A percentile compares a stretch with the other conserved stretches of the same genome.
Conservation (phyloP, 64 coral and sea anemone species). For the Platygyra sinensis region DNA sequence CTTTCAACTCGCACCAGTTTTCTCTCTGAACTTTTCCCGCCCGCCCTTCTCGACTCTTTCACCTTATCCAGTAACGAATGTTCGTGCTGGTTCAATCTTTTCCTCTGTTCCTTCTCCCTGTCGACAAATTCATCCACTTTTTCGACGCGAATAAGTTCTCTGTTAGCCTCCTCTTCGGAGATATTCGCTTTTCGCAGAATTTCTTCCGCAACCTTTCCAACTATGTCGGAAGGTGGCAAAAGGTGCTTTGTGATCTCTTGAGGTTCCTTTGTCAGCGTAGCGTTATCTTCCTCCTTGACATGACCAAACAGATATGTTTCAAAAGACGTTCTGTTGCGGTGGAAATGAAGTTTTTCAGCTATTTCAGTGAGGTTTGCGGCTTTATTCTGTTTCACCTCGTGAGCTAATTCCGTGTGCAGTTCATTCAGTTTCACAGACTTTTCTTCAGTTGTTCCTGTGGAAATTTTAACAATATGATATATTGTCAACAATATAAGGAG, state of each 20-base stretch:
- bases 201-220: slow-evolving; percentile 53
- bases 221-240: slow-evolving; percentile 57
- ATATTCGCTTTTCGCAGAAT: slow-evolving; percentile 46
- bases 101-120: neutral
- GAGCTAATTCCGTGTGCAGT: no score
- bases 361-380: neutral
- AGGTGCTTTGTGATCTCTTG: neutral
- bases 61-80: slow-evolving; percentile 9
- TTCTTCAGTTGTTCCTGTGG: neutral
- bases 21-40: neutral
- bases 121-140: slow-evolving; percentile 58
- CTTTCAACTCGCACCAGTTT: slow-evolving; percentile 41
- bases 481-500: neutral
- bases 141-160: slow-evolving; percentile 45
- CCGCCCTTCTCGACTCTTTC: slow-evolving; percentile 3
- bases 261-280: neutral
- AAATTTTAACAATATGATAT: neutral
- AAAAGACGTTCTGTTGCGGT: neutral
- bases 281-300: neutral
- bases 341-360: slow-evolving; percentile 26
- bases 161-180: slow-evolving; percentile 59
- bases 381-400: neutral
- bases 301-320: neutral
- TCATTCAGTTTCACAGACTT: neutral
- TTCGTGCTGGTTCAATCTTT: neutral